phyloP scores from a whole-genome alignment of 2,888 invertebrate genomes.

The Desoria tigrina region DNA sequence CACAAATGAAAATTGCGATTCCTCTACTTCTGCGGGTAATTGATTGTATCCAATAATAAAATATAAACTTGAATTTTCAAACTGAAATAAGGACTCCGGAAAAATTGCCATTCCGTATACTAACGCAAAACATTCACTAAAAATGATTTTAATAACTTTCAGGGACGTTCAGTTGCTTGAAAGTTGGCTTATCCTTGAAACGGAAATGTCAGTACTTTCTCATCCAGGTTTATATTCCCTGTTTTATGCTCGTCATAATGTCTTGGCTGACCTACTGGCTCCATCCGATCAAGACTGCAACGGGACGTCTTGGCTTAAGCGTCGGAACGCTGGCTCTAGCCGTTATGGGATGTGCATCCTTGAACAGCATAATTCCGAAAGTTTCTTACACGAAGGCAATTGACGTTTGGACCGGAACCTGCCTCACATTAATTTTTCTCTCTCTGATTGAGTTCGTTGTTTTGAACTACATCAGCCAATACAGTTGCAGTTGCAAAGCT shows the following conservation, averaged over 20 bases:
- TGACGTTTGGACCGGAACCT: constrained; percentile 52
- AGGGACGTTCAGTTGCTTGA: constrained; percentile 54
- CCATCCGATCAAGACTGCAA: constrained; percentile 40
- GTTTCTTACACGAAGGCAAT: constrained; percentile 46
- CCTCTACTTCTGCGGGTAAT: constrained; percentile 54
- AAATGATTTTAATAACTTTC: constrained; percentile 5
- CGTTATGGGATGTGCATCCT: constrained; percentile 32
- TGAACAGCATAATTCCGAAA: constrained; percentile 44
- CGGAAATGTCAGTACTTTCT: constrained; percentile 59
- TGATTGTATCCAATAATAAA: no score
- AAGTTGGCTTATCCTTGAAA: constrained; percentile 57
- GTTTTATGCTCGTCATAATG: constrained; percentile 56
- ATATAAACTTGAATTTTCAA: no score
- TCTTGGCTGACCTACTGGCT: constrained; percentile 54
- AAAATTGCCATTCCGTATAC: no score
- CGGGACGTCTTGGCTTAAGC: constrained; percentile 47
- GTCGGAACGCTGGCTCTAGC: constrained; percentile 43
- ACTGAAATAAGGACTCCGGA: no score
- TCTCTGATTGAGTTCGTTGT: constrained; percentile 52
- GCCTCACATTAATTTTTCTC: constrained; percentile 51
- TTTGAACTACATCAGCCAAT: constrained; percentile 42
- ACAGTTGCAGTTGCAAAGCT: constrained; percentile 4
- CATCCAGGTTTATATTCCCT: constrained; percentile 60
- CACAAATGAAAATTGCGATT: constrained; percentile 56
- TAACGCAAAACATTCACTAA: no score